Conservation (phyloP, 2,888 invertebrate species). For the Carabus problematicus region DNA sequence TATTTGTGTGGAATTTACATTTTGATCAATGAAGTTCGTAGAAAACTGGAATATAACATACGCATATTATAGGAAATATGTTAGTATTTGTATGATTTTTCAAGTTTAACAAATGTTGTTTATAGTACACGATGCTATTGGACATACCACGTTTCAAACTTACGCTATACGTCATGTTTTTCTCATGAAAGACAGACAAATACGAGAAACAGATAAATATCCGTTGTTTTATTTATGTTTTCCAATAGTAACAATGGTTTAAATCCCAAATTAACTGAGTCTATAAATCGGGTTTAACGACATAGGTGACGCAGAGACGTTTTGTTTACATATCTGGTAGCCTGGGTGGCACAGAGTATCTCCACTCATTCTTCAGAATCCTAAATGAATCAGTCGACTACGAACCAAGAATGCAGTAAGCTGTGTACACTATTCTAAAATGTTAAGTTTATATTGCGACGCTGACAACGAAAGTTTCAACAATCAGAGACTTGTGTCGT, state of each 20-base stretch:
- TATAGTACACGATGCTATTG: no score
- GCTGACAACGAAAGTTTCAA: slow-evolving; percentile 5
- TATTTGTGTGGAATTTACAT: no score
- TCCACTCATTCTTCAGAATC: slow-evolving; percentile 30
- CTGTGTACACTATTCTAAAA: slow-evolving; percentile 18
- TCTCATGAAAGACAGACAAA: no score
- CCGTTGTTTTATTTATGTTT: slow-evolving; percentile 21
- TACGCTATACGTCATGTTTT: no score
- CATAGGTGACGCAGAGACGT: slow-evolving; percentile 24
- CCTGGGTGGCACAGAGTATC: slow-evolving; percentile 24
- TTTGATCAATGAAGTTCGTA: no score
- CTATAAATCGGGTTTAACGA: slow-evolving; percentile 36
- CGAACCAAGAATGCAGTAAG: slow-evolving; percentile 1
- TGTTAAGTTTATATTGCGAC: slow-evolving; percentile 10
- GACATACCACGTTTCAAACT: no score
- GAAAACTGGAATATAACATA: no score
- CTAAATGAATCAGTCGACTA: slow-evolving; percentile 27
- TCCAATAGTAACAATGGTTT: slow-evolving; percentile 22
- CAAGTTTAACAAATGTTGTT: no score
- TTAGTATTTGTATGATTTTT: no score
- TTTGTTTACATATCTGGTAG: slow-evolving; percentile 21
- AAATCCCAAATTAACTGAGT: slow-evolving; percentile 24
- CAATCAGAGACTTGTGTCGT: not conserved
- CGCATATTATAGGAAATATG: no score
- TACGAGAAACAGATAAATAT: no score